phyloP scores from a whole-genome alignment of 1,140 invertebrate genomes.

The Neodiprion fabricii region DNA sequence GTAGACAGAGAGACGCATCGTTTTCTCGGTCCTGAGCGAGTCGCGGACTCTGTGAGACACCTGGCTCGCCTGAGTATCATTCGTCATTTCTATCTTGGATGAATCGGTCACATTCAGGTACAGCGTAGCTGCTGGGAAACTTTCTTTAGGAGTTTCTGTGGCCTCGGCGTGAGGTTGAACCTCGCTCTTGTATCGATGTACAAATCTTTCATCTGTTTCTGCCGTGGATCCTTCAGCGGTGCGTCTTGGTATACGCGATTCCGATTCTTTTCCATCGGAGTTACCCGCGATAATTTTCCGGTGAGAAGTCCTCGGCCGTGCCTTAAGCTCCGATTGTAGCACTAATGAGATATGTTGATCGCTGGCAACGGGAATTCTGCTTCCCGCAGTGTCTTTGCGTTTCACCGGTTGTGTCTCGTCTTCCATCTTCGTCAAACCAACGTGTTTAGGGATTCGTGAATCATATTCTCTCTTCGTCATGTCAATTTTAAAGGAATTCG shows the following conservation, averaged over 20 bases:
- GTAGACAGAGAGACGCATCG: background rate
- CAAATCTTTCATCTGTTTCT: background rate
- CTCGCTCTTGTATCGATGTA: background rate
- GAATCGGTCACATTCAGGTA: too few species aligned
- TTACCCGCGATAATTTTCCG: background rate
- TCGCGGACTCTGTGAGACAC: background rate
- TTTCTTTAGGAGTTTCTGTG: background rate
- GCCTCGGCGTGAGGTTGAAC: background rate
- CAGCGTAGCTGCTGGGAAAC: background rate
- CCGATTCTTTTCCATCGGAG: background rate
- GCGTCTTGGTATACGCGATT: background rate
- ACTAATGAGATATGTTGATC: background rate
- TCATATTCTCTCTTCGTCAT: slow-evolving; percentile 46
- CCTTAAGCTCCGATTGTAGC: background rate
- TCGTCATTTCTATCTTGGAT: too few species aligned
- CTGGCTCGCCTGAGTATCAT: background rate
- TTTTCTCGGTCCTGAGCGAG: background rate
- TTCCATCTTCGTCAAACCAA: background rate
- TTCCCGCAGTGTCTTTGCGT: background rate
- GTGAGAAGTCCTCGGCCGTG: background rate
- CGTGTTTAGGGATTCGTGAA: slow-evolving; percentile 48
- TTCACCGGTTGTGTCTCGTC: background rate
- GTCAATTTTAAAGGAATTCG: background rate
- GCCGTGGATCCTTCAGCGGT: background rate
- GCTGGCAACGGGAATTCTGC: background rate